Conservation (phyloP, 1,140 invertebrate genomes). For the Heliconius hewitsoni region DNA sequence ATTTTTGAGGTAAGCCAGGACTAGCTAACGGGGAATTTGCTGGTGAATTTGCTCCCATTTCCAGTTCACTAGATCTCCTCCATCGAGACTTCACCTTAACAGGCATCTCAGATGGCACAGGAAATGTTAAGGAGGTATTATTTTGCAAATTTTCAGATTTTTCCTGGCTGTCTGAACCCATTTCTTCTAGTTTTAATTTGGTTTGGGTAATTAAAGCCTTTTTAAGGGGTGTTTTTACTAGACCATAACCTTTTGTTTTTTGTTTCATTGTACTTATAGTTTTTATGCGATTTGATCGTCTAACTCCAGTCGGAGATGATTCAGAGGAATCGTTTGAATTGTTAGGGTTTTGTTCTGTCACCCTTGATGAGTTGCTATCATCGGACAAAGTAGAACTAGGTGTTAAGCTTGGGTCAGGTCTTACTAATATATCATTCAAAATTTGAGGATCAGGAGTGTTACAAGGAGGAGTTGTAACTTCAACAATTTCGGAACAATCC, state of each 20-base stretch:
- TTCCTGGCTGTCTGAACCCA: slow-evolving; percentile 72
- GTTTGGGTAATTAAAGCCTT: slow-evolving; percentile 76
- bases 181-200: slow-evolving; percentile 71
- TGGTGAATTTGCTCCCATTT: slow-evolving; percentile 84
- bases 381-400: slow-evolving; percentile 76
- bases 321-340: slow-evolving; percentile 77
- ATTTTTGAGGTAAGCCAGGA: slow-evolving; percentile 59
- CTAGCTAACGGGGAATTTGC: slow-evolving; percentile 68
- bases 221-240: slow-evolving; percentile 80
- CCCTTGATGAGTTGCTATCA: slow-evolving; percentile 74
- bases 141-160: slow-evolving; percentile 52
- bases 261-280: slow-evolving; percentile 82
- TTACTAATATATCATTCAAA: slow-evolving; percentile 42
- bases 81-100: slow-evolving; percentile 94
- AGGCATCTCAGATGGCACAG: slow-evolving; percentile 83
- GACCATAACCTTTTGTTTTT: slow-evolving; percentile 82
- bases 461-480: slow-evolving; percentile 50
- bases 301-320: slow-evolving; percentile 74
- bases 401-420: slow-evolving; percentile 73
- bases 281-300: slow-evolving; percentile 83
- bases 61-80: slow-evolving; percentile 90
- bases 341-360: slow-evolving; percentile 63
- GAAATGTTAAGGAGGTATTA: slow-evolving; percentile 64
- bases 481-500: slow-evolving; percentile 54
- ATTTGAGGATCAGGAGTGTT: slow-evolving; percentile 52